Evolutionary conservation across 23 tunicate species (phyloP).

Genomic region (Ciona savignyi): DNA sequence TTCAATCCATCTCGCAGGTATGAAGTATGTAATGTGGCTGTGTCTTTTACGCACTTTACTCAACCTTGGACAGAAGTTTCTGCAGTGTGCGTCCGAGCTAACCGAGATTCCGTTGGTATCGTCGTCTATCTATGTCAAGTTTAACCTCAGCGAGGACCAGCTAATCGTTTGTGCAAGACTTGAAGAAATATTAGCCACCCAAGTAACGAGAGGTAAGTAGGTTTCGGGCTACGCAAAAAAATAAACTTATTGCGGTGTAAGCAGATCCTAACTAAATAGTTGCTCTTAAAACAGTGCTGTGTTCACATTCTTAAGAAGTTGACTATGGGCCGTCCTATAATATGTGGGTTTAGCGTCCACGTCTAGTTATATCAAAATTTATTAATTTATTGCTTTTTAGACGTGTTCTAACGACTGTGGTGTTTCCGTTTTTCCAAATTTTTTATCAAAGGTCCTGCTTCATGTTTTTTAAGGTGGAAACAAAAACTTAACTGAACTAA

Average conservation of each 20-base stretch:
- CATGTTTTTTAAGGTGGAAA: background rate
- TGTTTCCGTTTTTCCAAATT: no score
- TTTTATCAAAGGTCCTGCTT: background rate
- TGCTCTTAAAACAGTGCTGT: no score
- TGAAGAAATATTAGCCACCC: slow-evolving; percentile 79
- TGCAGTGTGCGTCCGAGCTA: slow-evolving; percentile 66
- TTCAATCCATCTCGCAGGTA: no score
- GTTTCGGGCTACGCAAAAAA: no score
- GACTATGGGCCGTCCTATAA: no score
- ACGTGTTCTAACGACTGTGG: background rate
- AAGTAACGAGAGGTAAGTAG: slow-evolving; percentile 64
- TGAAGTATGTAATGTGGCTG: slow-evolving; percentile 91
- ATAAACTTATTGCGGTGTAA: no score
- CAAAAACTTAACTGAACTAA: background rate
- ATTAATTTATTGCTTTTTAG: background rate
- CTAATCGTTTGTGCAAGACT: slow-evolving; percentile 40
- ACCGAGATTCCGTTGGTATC: slow-evolving; percentile 85
- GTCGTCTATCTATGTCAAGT: slow-evolving; percentile 44
- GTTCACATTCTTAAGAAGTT: no score
- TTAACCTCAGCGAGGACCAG: slow-evolving; percentile 83
- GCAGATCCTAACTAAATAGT: background rate
- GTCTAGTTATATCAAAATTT: background rate
- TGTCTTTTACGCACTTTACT: slow-evolving; percentile 79
- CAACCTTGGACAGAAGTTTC: slow-evolving; percentile 86
- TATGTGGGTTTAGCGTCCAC: background rate